Conservation (phyloP, 2,888 invertebrate species). For the Phasia obesa region DNA sequence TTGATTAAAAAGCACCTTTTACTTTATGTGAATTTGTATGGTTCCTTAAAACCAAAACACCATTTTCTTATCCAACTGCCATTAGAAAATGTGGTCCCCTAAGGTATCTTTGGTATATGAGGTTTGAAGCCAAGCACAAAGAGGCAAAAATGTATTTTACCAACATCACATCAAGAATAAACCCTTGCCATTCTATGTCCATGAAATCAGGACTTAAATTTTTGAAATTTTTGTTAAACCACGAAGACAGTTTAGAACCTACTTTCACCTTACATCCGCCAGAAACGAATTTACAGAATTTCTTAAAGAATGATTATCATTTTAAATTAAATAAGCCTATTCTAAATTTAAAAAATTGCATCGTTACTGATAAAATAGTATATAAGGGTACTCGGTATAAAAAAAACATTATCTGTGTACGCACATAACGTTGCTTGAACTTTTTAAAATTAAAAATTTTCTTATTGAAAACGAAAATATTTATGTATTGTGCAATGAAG, state of each 20-base stretch:
- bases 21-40: constrained; percentile 33
- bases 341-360: constrained; percentile 36
- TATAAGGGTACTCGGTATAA: too few relatives aligned
- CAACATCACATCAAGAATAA: too few relatives aligned
- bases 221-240: too few relatives aligned
- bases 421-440: too few relatives aligned
- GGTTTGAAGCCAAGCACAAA: too few relatives aligned
- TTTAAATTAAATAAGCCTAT: constrained; percentile 20
- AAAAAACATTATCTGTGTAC: too few relatives aligned
- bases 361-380: constrained; percentile 32
- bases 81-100: constrained; percentile 62
- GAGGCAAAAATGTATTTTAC: too few relatives aligned
- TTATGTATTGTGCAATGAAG: constrained; percentile 36
- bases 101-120: too few relatives aligned
- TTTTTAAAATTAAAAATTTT: too few relatives aligned
- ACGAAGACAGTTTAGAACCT: too few relatives aligned
- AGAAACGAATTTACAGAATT: constrained; percentile 28
- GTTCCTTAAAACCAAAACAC: constrained; percentile 64
- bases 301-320: constrained; percentile 39
- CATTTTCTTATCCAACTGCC: constrained; percentile 59
- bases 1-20: constrained; percentile 44
- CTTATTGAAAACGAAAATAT: constrained; percentile 41
- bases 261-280: constrained; percentile 21
- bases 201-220: too few relatives aligned
- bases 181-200: too few relatives aligned